These are phyloP conservation scores for Metopolophium dirhodum DNA, from an alignment of 1,140 invertebrate species.

Conservation along the genomic window DNA sequence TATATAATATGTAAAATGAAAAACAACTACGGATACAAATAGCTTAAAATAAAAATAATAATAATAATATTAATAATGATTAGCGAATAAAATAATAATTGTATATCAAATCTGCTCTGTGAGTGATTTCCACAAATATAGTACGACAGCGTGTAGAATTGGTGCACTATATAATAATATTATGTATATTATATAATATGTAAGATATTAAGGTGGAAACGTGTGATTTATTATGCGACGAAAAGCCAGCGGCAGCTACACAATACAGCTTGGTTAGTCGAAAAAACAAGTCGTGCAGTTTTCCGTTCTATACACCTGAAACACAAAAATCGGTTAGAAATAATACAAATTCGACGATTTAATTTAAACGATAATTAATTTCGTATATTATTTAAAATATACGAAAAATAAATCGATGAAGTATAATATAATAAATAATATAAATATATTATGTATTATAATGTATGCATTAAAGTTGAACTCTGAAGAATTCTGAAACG, in stretches of 20 bases:
- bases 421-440: neutral
- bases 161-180: neutral
- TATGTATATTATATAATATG: neutral
- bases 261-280: neutral
- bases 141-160: conserved; percentile 42
- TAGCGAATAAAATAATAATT: conserved; percentile 25
- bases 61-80: neutral
- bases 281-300: conserved; percentile 19
- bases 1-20: neutral
- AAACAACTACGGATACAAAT: conserved; percentile 15
- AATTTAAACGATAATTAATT: conserved; percentile 19
- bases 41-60: neutral
- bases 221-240: conserved; percentile 34
- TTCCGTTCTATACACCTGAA: conserved; percentile 32
- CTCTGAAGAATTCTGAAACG: neutral
- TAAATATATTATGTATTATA: neutral
- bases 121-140: conserved; percentile 41
- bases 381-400: neutral
- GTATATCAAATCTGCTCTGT: conserved; percentile 50
- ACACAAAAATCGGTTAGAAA: conserved; percentile 22
- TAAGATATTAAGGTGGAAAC: neutral
- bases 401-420: neutral
- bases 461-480: neutral
- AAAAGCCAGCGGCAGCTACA: conserved; percentile 34
- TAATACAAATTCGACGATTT: neutral